phyloP scores from a whole-genome alignment of 1,140 invertebrate species.

The Drosophila pandora region DNA sequence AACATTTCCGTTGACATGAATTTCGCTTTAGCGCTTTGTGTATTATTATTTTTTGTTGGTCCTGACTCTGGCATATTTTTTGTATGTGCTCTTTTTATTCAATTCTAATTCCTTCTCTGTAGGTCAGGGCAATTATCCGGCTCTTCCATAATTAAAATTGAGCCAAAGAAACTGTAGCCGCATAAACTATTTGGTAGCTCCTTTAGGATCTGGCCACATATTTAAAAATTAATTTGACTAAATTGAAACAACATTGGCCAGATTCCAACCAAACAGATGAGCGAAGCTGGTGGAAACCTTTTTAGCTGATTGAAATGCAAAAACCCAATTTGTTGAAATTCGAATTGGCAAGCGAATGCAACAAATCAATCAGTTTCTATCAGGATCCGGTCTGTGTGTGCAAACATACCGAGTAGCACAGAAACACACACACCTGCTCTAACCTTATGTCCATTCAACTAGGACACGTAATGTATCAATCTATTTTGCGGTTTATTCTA shows the following conservation, averaged over 20 bases:
- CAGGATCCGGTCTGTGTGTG: slow-evolving; percentile 13
- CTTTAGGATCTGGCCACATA: slow-evolving; percentile 13
- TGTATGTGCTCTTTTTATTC: slow-evolving; percentile 20
- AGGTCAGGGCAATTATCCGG: slow-evolving; percentile 31
- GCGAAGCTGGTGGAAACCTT: slow-evolving; percentile 52
- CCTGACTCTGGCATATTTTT: background rate
- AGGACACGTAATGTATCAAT: slow-evolving; percentile 77
- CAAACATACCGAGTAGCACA: background rate
- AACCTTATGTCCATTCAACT: slow-evolving; percentile 47
- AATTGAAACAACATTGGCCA: slow-evolving; percentile 53
- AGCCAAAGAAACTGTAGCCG: background rate
- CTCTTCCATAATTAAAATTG: slow-evolving; percentile 29
- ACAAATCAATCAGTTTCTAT: slow-evolving; percentile 66
- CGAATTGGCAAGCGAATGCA: slow-evolving; percentile 61
- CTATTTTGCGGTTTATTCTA: slow-evolving; percentile 65
- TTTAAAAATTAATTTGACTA: slow-evolving; percentile 59
- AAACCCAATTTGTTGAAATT: slow-evolving; percentile 74
- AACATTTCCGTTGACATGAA: slow-evolving; percentile 62
- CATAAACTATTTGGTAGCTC: background rate
- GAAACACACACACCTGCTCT: slow-evolving; percentile 20
- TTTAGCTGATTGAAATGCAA: slow-evolving; percentile 78
- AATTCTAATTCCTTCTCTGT: slow-evolving; percentile 29
- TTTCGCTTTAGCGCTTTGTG: slow-evolving; percentile 50
- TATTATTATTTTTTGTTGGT: slow-evolving; percentile 15
- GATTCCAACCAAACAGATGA: slow-evolving; percentile 17